Evolutionary conservation across 2,797 vertebrate species (phyloP), one percentile per base, ranked within the genome.

Genomic region (Cichlasoma orientale): DNA sequence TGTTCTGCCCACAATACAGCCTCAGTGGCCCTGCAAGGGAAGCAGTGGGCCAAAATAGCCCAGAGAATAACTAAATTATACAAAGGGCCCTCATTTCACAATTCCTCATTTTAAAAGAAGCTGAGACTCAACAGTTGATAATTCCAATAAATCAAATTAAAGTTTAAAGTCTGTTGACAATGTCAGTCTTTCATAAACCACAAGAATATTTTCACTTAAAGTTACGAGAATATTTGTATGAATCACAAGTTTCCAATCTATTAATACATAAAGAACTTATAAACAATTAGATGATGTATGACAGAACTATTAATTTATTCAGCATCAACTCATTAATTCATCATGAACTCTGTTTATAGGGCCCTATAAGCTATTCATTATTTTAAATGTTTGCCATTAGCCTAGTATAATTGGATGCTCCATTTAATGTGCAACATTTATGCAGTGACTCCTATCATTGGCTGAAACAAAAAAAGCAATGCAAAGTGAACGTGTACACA

Each of bases 1-100:
- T 94, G 92, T 94, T 94, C 90, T 90, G 87, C 88, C 87, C 86
- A 91, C 90, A 92, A 92, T 90, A 77, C 84, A 88, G 83, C 81
- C 86, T 88, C 85, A 71, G 85, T 88, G 75, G 87, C 88, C 86
- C 86, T 74, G 80, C 11, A n/a, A 90, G 87, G 58, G 74, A 88
- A 83, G 82, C 68, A 69, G 70, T 55, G 69, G 84, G 83, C 86
- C 78, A 90, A 92, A 92, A 92, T 90, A 89, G 83, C 78, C 80
- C 55, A 71, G 78, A 16, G 75, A 90, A 86, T 84, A 83, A 88
- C 75, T 82, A 82, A 79, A 88, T 90, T 83, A 88, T 82, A 85
- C 47, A 33, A 86, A 86, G 79, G 36, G 52, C 76, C 57, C 33
- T 78, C 36, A 72, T 82, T 89, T 77, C 50, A 74, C 88, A 84